Percentiles rank a stretch among this genome's conserved stretches.
phyloP scores from a whole-genome alignment of 2,888 invertebrate genomes.

The Pammene aurita region DNA sequence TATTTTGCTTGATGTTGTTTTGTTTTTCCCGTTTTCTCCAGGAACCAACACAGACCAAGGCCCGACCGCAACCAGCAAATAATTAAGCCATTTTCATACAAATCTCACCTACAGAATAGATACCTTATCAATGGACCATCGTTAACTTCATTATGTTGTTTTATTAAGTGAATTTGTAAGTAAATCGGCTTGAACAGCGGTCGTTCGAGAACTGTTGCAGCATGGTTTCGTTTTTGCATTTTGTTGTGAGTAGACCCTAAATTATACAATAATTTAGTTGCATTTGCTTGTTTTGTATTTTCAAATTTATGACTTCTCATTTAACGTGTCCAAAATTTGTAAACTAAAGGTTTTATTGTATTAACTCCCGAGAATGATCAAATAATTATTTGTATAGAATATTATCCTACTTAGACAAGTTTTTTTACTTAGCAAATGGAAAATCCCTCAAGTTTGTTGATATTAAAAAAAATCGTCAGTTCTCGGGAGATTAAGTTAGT shows the following conservation, averaged over 20 bases:
- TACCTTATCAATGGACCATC: conserved; percentile 41
- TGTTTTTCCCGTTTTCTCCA: conserved; percentile 72
- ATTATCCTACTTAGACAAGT: background rate
- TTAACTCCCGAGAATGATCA: background rate
- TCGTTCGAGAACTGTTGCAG: conserved; percentile 72
- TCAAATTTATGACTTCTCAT: conserved; percentile 24
- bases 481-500: conserved; percentile 1
- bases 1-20: conserved; percentile 72
- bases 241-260: conserved; percentile 78
- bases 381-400: background rate
- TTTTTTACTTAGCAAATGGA: background rate
- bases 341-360: background rate
- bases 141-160: background rate
- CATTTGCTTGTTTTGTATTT: conserved; percentile 44
- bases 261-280: conserved; percentile 49
- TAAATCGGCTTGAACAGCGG: conserved; percentile 62
- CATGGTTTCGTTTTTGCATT: conserved; percentile 81
- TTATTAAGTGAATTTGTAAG: conserved; percentile 46
- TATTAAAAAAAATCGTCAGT: background rate
- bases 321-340: background rate
- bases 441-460: background rate
- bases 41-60: conserved; percentile 80
- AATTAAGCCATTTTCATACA: conserved; percentile 56
- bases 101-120: conserved; percentile 44
- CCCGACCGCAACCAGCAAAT: conserved; percentile 73